These are phyloP conservation scores for Aphidius gifuensis DNA, from an alignment of 1,140 invertebrate species.

Conservation along the genomic window DNA sequence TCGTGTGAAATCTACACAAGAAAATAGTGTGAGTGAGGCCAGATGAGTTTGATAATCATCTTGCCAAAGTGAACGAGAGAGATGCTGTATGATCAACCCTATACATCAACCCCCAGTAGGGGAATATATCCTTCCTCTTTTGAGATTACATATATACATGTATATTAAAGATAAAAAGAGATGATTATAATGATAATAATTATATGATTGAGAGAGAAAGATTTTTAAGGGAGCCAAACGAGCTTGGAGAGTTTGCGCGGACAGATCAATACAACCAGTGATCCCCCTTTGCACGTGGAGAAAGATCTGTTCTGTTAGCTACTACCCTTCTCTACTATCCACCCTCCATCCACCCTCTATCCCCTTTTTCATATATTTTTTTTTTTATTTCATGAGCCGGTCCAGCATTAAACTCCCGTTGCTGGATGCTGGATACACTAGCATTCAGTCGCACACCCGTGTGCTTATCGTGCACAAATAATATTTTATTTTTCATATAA, in stretches of 20 bases:
- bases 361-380: conserved; percentile 5
- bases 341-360: conserved; percentile 22
- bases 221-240: conserved; percentile 34
- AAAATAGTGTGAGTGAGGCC: too few species aligned
- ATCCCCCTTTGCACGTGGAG: conserved; percentile 42
- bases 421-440: conserved; percentile 24
- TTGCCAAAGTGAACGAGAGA: too few species aligned
- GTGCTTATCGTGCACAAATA: conserved; percentile 1
- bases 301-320: too few species aligned
- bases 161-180: too few species aligned
- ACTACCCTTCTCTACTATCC: conserved; percentile 24
- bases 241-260: conserved; percentile 50
- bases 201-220: conserved; percentile 9
- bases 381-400: background rate
- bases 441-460: conserved; percentile 24
- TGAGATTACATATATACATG: too few species aligned
- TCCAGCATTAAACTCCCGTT: conserved; percentile 16
- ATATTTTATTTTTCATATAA: conserved; percentile 5
- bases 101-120: too few species aligned
- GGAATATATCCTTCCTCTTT: too few species aligned
- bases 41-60: too few species aligned
- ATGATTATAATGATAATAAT: too few species aligned
- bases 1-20: too few species aligned
- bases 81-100: too few species aligned
- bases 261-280: conserved; percentile 48